phyloP scores from a whole-genome alignment of 2,113 vertebrate species.

The Myodes glareolus region DNA sequence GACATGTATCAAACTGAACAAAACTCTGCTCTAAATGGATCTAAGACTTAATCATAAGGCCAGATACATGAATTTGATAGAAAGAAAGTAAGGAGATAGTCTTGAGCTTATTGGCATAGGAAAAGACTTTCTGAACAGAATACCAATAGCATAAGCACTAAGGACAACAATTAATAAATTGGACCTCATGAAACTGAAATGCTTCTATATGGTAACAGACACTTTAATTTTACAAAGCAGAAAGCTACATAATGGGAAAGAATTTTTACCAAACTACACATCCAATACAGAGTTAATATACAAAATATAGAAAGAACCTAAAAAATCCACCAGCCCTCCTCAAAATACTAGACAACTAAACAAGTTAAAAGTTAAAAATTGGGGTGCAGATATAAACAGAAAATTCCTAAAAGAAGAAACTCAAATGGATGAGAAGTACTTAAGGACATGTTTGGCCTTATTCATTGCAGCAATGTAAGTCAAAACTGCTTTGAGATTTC shows the following conservation, averaged over 20 bases:
- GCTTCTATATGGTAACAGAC: not conserved
- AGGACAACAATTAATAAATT: not conserved
- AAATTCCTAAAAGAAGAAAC: not conserved
- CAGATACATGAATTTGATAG: no score
- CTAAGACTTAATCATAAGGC: no score
- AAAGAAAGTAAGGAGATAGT: not conserved
- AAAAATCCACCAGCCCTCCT: not conserved
- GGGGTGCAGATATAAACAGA: not conserved
- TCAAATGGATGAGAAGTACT: not conserved
- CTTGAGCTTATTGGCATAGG: not conserved
- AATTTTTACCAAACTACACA: not conserved
- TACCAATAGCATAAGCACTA: not conserved
- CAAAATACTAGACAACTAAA: not conserved
- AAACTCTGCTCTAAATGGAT: no score
- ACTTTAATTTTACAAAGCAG: not conserved
- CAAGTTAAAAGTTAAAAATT: not conserved
- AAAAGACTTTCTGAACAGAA: not conserved
- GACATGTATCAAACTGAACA: no score
- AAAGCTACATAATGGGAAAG: not conserved
- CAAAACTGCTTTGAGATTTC: not conserved
- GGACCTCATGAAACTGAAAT: not conserved
- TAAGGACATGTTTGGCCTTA: not conserved
- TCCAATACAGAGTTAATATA: not conserved
- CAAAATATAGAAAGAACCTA: not conserved
- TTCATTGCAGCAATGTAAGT: not conserved